A percentile compares a stretch with the other conserved stretches of the same genome.
Evolutionary conservation across 2,888 invertebrate species (phyloP).

Genomic region (Entomobrya multifasciata): DNA sequence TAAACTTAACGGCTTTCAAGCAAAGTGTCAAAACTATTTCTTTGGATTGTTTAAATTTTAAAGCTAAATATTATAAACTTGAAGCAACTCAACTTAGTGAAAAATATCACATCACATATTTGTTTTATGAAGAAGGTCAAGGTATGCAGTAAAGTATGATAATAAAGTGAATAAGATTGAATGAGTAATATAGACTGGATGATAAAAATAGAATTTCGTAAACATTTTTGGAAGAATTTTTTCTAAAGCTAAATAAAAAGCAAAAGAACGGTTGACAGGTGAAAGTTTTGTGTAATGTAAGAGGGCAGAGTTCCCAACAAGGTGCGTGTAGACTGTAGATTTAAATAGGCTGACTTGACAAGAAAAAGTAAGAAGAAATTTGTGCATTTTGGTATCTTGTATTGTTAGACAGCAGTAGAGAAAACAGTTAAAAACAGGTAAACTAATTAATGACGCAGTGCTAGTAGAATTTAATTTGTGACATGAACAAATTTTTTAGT

Average conservation of each 20-base stretch:
- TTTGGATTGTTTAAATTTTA: no score
- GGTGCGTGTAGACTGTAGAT: conserved; percentile 17
- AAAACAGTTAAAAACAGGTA: background rate
- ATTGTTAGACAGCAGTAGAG: background rate
- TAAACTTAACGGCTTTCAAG: conserved; percentile 40
- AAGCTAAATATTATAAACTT: background rate
- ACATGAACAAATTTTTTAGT: background rate
- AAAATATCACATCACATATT: no score
- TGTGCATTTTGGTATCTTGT: background rate
- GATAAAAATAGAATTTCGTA: background rate
- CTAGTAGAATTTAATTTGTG: conserved; percentile 17
- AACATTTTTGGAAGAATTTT: conserved; percentile 3
- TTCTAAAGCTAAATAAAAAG: background rate
- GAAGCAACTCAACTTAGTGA: no score
- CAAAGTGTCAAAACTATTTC: conserved; percentile 19
- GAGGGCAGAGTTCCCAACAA: background rate
- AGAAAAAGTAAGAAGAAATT: background rate
- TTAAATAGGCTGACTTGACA: background rate
- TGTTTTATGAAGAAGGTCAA: background rate
- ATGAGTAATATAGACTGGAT: conserved; percentile 20
- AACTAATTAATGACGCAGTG: background rate
- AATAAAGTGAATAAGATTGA: conserved; percentile 22
- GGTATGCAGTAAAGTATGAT: conserved; percentile 17
- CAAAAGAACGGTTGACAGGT: background rate
- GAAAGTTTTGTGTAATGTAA: no score